Evolutionary conservation across 2,797 vertebrate species (phyloP), one percentile per base, ranked within the genome.

Genomic region (Sorex maritimensis): DNA sequence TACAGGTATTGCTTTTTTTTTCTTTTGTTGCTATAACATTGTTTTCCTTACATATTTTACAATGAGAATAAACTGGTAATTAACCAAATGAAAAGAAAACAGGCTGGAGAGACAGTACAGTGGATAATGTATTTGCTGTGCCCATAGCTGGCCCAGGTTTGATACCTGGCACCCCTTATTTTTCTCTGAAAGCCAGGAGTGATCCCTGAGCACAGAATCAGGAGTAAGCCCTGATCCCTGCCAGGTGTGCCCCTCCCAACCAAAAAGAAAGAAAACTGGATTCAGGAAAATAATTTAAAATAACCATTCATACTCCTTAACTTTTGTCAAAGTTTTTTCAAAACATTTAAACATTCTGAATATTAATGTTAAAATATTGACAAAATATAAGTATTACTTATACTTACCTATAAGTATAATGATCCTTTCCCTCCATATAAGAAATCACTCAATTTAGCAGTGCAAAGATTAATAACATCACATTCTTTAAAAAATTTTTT

Each of bases 371-470:
- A 44, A 44, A 44, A 44, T 44, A 52, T 41, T 77, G 23, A 84
- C 21, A 46, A 44, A 65, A 7, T 68, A 58, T 21, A 73, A 9
- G 49, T 83, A 80, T 77, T 83, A 79, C 78, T 73, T 90, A 86
- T 17, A 74, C 68, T 12, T 91, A 34, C 19, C 5, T 26, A 69
- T 6, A 67, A 41, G 74, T 15, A 78, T 13, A 82, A 87, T 69
- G 12, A 14, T 92, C 41, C 28, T 94, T 95, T 80, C 49, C 34
- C 71, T 95, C n/a, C 46, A 69, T 79, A 46, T 89, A 93, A 84
- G 46, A 83, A 80, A 74, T 38, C 28, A 82, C 41, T 49, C 61
- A 88, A 68, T 5, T 92, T 14, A 82, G 80, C 68, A 73, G 90
- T 74, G 34, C 6, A 73, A 88, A 55, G 38, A 81, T 69, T 30